Conservation (phyloP, 2,113 vertebrate genomes). For the Casuarius casuarius region DNA sequence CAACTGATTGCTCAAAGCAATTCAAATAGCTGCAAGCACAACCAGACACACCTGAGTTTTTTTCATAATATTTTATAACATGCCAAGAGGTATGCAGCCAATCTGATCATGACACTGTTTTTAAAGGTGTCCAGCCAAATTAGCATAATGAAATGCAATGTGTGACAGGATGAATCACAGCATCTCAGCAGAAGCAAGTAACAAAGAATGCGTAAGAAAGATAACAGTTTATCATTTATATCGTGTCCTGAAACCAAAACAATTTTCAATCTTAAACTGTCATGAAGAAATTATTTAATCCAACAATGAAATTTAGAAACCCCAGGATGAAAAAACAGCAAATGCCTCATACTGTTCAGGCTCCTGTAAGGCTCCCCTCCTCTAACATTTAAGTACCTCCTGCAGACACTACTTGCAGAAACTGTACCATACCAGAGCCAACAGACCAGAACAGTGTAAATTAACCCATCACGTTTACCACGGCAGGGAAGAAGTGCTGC, state of each 20-base stretch:
- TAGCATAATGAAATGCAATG: not conserved
- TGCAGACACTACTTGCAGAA: not conserved
- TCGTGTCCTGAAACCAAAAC: not conserved
- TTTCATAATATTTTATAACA: not conserved
- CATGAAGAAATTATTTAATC: not conserved
- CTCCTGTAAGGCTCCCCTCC: not conserved
- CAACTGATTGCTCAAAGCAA: not conserved
- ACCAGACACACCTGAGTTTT: not conserved
- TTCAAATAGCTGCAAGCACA: not conserved
- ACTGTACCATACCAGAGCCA: not conserved
- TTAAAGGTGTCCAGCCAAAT: not conserved
- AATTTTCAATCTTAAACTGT: not conserved
- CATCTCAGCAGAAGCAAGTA: not conserved
- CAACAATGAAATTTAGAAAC: not conserved
- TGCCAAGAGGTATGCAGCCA: not conserved
- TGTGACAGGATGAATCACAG: not conserved
- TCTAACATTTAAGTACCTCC: not conserved
- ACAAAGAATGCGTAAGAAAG: not conserved
- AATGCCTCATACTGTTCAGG: not conserved
- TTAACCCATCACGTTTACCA: fast-evolving
- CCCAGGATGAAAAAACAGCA: not conserved
- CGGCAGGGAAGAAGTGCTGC: not conserved
- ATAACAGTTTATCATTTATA: not conserved
- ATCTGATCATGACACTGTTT: not conserved
- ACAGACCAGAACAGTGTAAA: not conserved